Conservation (phyloP, 2,113 vertebrate species). For the Synodontis membranacea region DNA sequence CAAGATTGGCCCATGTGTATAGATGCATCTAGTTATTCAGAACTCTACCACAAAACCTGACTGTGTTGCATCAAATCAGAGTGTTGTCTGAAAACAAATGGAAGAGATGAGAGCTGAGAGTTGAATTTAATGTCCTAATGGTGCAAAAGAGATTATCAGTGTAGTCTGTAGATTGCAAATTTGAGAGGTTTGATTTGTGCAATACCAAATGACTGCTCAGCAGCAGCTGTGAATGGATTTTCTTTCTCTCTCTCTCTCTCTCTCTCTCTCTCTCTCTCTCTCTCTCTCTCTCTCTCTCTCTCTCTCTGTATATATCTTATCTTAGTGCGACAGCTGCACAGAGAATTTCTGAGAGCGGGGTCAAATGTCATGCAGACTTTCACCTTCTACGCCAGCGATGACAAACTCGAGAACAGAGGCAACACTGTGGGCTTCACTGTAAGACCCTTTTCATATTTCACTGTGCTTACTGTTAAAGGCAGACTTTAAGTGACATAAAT, state of each 20-base stretch:
- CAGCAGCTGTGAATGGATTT: constrained; percentile 17
- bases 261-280: constrained; percentile 13
- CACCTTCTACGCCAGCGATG: constrained; percentile 97
- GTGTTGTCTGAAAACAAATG: no score
- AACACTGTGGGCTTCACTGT: constrained; percentile 85
- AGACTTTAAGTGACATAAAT: neutral
- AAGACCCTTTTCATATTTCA: constrained; percentile 62
- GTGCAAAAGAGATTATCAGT: no score
- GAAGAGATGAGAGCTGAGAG: no score
- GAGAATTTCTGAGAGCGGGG: constrained; percentile 92
- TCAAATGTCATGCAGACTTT: constrained; percentile 94
- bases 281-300: constrained; percentile 17
- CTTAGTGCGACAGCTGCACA: constrained; percentile 92
- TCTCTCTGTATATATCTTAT: constrained; percentile 23
- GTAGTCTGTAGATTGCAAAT: neutral
- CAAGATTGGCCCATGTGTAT: no score
- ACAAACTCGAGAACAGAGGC: constrained; percentile 96
- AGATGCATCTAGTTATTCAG: no score
- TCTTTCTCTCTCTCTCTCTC: constrained; percentile 11
- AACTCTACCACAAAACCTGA: no score
- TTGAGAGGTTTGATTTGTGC: neutral
- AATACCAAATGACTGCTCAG: neutral
- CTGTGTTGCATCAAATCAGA: no score
- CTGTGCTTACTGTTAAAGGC: neutral
- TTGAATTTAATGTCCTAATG: no score